phyloP scores from a whole-genome alignment of 2,797 vertebrate genomes.

The Spatula clypeata region DNA sequence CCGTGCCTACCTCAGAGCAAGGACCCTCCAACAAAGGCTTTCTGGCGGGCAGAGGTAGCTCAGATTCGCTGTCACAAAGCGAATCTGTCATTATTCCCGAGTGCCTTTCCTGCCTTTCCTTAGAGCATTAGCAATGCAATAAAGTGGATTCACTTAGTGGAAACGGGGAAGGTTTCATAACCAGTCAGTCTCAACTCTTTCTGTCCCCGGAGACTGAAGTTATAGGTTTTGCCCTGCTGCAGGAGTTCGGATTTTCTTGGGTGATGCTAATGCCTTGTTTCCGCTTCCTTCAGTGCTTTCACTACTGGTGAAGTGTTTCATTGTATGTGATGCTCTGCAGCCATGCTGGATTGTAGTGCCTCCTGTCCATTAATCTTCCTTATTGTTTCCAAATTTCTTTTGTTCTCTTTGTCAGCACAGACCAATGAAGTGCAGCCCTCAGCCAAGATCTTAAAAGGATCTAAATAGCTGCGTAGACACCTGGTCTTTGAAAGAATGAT shows the following conservation, averaged over 20 bases:
- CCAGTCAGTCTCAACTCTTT: neutral
- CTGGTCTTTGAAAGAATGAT: neutral
- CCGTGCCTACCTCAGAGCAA: neutral
- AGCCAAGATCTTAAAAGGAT: neutral
- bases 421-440: neutral
- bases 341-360: neutral
- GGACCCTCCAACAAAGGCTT: neutral
- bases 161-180: conserved; percentile 16
- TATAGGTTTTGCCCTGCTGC: neutral
- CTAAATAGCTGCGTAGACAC: neutral
- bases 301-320: neutral
- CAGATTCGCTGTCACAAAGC: neutral
- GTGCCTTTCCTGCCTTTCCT: conserved; percentile 17
- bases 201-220: neutral
- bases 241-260: conserved; percentile 6
- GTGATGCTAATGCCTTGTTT: neutral
- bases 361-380: neutral
- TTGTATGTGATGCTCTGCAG: neutral
- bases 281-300: neutral
- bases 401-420: neutral
- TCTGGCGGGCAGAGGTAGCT: neutral
- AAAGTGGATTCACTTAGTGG: neutral
- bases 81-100: conserved; percentile 1
- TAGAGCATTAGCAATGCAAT: neutral
- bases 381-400: conserved; percentile 7